A percentile compares a stretch with the other conserved stretches of the same genome.
phyloP scores from a whole-genome alignment of 2,113 vertebrate genomes.

The Nyctibius bracteatus region DNA sequence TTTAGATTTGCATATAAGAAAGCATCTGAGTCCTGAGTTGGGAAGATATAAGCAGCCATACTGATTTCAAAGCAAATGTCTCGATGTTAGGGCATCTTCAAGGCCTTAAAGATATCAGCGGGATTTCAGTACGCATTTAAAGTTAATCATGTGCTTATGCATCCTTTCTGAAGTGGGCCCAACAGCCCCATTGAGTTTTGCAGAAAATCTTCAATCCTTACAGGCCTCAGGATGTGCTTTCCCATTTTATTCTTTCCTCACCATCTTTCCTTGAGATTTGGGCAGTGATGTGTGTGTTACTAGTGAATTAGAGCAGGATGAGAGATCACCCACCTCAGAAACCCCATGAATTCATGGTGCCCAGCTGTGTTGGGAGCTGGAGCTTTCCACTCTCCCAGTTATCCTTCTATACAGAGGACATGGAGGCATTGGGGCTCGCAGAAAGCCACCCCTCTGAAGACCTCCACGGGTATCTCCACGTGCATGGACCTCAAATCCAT shows the following conservation, averaged over 20 bases:
- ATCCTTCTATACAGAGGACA: background rate
- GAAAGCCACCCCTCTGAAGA: background rate
- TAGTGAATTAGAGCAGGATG: background rate
- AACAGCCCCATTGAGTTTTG: background rate
- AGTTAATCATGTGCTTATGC: background rate
- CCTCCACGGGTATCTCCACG: background rate
- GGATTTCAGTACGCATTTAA: background rate
- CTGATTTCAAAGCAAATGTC: background rate
- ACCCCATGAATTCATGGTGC: background rate
- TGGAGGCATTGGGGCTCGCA: fast-evolving
- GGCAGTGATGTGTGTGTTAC: background rate
- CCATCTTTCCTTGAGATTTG: background rate
- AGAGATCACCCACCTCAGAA: background rate
- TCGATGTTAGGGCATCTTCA: background rate
- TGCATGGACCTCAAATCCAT: background rate
- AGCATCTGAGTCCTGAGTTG: background rate
- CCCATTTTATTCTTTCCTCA: background rate
- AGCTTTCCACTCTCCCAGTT: background rate
- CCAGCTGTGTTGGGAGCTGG: background rate
- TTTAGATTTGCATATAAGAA: background rate
- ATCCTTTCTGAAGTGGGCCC: background rate
- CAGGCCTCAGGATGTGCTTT: background rate
- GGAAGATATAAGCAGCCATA: background rate
- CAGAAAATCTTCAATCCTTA: background rate
- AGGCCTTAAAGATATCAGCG: background rate